Evolutionary conservation across 2,113 vertebrate species (phyloP).

Genomic region (Oncorhynchus kisutch): DNA sequence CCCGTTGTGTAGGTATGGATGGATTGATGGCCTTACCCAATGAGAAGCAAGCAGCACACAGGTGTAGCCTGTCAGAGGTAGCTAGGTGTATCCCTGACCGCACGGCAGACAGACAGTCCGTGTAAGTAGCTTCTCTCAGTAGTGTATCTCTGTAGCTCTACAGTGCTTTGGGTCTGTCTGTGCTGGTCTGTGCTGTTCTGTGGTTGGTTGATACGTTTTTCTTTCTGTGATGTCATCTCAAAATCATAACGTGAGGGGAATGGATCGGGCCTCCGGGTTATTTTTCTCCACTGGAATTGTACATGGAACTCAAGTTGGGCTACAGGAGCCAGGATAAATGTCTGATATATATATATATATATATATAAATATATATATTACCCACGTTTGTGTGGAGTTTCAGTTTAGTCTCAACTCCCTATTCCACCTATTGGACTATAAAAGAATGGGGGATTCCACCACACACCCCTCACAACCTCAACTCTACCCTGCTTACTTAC

Average conservation of each 20-base stretch:
- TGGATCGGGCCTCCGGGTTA: background rate
- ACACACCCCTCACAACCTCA: background rate
- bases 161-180: too few relatives aligned
- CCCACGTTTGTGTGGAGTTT: conserved; percentile 29
- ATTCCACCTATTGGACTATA: conserved; percentile 76
- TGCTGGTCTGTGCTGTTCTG: background rate
- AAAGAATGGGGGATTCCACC: conserved; percentile 53
- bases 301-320: conserved; percentile 7
- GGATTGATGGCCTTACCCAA: too few relatives aligned
- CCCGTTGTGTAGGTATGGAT: too few relatives aligned
- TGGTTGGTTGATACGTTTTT: background rate
- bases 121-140: too few relatives aligned
- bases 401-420: background rate
- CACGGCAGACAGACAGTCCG: too few relatives aligned
- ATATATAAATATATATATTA: conserved; percentile 56
- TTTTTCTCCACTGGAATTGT: conserved; percentile 38
- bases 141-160: too few relatives aligned
- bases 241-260: conserved; percentile 48
- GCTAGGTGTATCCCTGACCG: too few relatives aligned
- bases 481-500: background rate
- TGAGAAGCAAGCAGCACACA: too few relatives aligned
- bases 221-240: conserved; percentile 29
- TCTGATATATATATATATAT: conserved; percentile 21
- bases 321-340: background rate
- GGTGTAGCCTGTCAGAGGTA: too few relatives aligned